Percentiles rank a stretch among this genome's conserved stretches.
Conservation (phyloP, 2,113 vertebrate species). For the Coregonus clupeaformis region DNA sequence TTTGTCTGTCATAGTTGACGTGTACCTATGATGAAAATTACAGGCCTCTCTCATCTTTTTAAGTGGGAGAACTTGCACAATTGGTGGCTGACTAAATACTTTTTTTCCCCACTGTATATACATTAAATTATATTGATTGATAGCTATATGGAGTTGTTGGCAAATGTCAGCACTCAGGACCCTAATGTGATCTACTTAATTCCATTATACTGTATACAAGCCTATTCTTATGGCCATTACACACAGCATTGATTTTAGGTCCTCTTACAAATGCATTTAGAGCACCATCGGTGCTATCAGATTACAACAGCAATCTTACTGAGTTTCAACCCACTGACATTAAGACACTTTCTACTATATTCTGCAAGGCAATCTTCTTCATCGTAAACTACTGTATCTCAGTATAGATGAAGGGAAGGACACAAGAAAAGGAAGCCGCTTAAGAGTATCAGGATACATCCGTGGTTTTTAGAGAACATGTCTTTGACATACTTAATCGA, state of each 20-base stretch:
- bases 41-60: too few species aligned
- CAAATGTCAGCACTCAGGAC: conserved; percentile 40
- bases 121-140: conserved; percentile 43
- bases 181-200: conserved; percentile 43
- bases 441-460: not conserved
- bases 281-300: conserved; percentile 48
- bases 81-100: too few species aligned
- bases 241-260: conserved; percentile 56
- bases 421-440: not conserved
- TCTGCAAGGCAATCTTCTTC: not conserved
- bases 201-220: conserved; percentile 34
- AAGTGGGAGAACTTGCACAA: too few species aligned
- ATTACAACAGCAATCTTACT: conserved; percentile 48
- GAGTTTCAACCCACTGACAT: conserved; percentile 30
- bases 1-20: too few species aligned
- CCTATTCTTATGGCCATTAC: conserved; percentile 50
- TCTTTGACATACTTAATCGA: too few species aligned
- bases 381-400: too few species aligned
- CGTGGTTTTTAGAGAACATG: not conserved
- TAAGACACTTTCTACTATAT: conserved; percentile 7
- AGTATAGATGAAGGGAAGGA: not conserved
- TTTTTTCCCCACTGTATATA: too few species aligned
- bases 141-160: conserved; percentile 54
- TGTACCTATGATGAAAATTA: too few species aligned
- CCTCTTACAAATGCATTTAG: conserved; percentile 59